These are phyloP conservation scores for Steinernema carpocapsae DNA, from an alignment of 2,888 invertebrate genomes.

Conservation along the genomic window DNA sequence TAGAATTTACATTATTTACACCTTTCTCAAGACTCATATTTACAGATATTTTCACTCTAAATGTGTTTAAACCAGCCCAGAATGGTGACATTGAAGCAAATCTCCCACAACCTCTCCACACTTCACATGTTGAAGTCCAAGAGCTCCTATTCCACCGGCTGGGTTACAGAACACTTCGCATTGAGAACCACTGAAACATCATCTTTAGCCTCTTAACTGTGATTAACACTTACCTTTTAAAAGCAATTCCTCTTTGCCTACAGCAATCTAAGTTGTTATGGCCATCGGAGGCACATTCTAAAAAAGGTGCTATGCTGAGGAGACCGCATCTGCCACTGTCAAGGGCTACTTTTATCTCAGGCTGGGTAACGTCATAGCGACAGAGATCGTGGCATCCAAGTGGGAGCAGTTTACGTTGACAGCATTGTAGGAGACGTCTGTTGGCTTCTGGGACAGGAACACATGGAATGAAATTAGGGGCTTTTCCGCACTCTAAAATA, in stretches of 20 bases:
- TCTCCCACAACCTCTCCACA: conserved; percentile 63
- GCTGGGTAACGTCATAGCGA: conserved; percentile 65
- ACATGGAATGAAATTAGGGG: conserved; percentile 64
- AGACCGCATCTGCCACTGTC: conserved; percentile 64
- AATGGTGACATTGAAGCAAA: conserved; percentile 64
- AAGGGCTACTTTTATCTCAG: conserved; percentile 61
- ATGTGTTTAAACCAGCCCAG: conserved; percentile 46
- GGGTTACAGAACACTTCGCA: conserved; percentile 66
- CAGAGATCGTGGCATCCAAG: conserved; percentile 62
- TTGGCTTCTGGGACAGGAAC: conserved; percentile 57
- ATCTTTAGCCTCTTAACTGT: neutral
- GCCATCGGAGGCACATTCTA: conserved; percentile 65
- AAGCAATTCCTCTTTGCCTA: conserved; percentile 51
- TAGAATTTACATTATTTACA: no score
- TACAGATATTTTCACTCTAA: no score
- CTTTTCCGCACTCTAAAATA: conserved; percentile 51
- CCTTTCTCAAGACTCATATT: no score
- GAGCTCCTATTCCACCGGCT: conserved; percentile 50
- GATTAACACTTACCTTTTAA: conserved; percentile 51
- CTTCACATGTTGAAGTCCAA: conserved; percentile 64
- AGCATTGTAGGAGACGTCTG: conserved; percentile 54
- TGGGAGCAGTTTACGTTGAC: conserved; percentile 59
- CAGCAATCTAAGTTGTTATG: conserved; percentile 64
- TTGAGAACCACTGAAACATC: conserved; percentile 60
- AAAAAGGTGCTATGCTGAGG: conserved; percentile 63